Evolutionary conservation across 2,888 invertebrate genomes (phyloP), one percentile per base, ranked within the genome.

Genomic region (Gibbula magus): DNA sequence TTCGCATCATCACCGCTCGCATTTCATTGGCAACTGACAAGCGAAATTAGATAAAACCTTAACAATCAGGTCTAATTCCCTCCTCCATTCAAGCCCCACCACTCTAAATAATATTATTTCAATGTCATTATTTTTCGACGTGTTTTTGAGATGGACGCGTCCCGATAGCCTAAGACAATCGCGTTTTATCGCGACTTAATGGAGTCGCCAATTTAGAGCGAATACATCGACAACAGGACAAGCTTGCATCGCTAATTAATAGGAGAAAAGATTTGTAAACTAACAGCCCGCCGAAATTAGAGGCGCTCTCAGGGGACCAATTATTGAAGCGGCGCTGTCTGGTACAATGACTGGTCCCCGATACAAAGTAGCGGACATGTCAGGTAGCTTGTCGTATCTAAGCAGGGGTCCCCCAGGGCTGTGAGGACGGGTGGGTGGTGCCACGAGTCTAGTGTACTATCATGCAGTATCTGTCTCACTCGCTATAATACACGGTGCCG

Each of bases 81-180:
- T 70, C 75, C 18, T 75, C 78, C 78, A 80, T 78, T 80, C 82
- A 78, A 67, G 54, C 70, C 70, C 67, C 80, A 54, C 78, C 61
- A 76, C 79, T 80, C 78, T 78, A 80, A 80, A 80, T 82, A 82
- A 82, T 82, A 78, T 82, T 82, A 82, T 82, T 82, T 78, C 82
- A 73, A 75, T 74, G 75, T 78, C 78, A 82, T 82, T 82, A 82
- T 82, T 78, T 73, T 39, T 75, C 78, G 80, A 75, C 82, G 78
- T 56, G 75, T 80, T 78, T 82, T 78, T 77, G 78, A 75, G 80
- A 82, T 76, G 75, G 76, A 75, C 78, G 67, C 66, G 75, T 67
- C 56, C 76, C 76, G 82, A 80, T 78, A 78, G 78, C 78, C 54
- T 78, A 82, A 82, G 82, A 82, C 82, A 82, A 82, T 82, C 80